Base-by-base conservation (phyloP, 2,797 vertebrate genomes). In the Pygocentrus nattereri region DNA sequence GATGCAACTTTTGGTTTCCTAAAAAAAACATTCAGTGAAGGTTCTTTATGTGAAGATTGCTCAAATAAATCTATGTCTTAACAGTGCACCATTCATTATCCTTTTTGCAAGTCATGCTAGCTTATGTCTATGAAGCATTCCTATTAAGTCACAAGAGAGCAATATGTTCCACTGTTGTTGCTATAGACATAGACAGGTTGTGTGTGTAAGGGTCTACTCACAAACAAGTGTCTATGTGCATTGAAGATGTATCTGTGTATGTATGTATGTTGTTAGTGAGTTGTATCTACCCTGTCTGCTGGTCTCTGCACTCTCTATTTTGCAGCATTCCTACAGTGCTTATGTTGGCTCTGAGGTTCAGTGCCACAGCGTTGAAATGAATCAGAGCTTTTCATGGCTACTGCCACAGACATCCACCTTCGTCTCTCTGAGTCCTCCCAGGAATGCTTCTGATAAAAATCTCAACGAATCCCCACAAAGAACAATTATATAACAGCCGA, bases 271-370 rank as follows among this genome's bases (percentile, higher is more conserved):
- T 76, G 52, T 69, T 82, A 13, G 76, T 70, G 52, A 74, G 72
- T 92, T 93, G 75, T 78, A 70, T 84, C 81, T 82, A 54, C 80
- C 67, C 21, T 34, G 70, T 79, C 91, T 92, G 88, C 91, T 88
- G 90, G 90, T 92, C 94, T 94, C 88, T 91, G 91, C 91, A 87
- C 91, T 92, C 89, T 92, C 91, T 92, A 87, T 92, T 90, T 89
- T 88, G 91, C 94, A 90, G 89, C 92, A 94, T 95, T 93, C 93
- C 93, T 94, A 89, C 83, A 76, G 90, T 94, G 94, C 94, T 95
- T 95, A 93, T 91, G 90, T 95, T 95, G 94, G 94, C 94, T 93
- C 90, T 88, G 80, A 74, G 88, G 88, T 89, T 87, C 86, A 82
- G 86, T 88, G 90, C 88, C 93, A 90, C 84, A 84, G 90, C 89